Evolutionary conservation across 2,797 vertebrate species (phyloP).

Genomic region (Paramormyrops hopkinsi): DNA sequence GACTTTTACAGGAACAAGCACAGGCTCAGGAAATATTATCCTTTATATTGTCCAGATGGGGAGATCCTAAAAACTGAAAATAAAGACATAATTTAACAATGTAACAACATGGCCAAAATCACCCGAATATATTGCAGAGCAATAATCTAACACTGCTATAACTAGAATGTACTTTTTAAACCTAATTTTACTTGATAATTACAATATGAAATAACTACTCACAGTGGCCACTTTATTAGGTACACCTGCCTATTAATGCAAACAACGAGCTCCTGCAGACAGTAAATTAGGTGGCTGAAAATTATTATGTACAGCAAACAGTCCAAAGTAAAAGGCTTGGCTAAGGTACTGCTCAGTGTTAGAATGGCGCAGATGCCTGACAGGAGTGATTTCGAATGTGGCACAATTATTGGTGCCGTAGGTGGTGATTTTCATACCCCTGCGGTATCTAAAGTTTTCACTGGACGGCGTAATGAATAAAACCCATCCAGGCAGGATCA

Average conservation of each 20-base stretch:
- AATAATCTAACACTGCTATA: background rate
- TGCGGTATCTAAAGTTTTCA: background rate
- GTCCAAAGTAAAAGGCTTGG: background rate
- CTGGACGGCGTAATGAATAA: background rate
- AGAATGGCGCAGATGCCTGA: background rate
- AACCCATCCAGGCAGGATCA: background rate
- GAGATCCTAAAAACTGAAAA: conserved; percentile 11
- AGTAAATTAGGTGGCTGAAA: background rate
- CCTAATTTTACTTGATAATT: background rate
- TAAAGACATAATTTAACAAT: background rate
- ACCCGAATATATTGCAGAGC: background rate
- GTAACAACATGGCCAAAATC: background rate
- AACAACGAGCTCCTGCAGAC: background rate
- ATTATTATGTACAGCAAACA: background rate
- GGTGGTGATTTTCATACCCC: background rate
- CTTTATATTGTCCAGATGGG: background rate
- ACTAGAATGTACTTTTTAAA: background rate
- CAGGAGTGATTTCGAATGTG: background rate
- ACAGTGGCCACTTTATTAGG: background rate
- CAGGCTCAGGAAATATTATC: background rate
- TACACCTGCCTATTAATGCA: background rate
- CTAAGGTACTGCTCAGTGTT: background rate
- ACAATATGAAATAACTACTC: conserved; percentile 2
- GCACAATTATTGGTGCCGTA: background rate
- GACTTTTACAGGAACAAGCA: background rate